Conservation (phyloP, 2,113 vertebrate genomes). For the Irena cyanogastra region DNA sequence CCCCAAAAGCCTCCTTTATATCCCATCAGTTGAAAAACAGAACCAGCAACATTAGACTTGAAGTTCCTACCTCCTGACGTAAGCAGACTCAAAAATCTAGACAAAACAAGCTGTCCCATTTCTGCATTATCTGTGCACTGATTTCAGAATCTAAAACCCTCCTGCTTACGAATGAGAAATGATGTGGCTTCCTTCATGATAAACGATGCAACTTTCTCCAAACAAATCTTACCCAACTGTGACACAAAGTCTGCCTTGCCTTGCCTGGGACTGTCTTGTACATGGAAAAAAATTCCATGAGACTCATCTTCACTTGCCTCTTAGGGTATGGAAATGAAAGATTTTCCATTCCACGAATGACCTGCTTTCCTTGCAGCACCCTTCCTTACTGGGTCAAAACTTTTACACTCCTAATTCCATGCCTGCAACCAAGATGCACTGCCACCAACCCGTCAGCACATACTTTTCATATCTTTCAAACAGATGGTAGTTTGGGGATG, state of each 20-base stretch:
- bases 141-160: not conserved
- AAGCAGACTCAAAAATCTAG: not conserved
- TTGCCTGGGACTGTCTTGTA: not conserved
- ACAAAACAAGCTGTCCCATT: constrained; percentile 33
- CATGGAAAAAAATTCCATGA: not conserved
- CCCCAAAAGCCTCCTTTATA: not conserved
- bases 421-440: not conserved
- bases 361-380: not conserved
- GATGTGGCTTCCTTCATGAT: not conserved
- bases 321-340: not conserved
- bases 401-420: not conserved
- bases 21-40: not conserved
- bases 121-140: not conserved
- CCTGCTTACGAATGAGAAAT: not conserved
- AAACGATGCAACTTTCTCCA: not conserved
- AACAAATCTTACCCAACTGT: not conserved
- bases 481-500: not conserved
- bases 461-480: not conserved
- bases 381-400: not conserved
- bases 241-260: not conserved
- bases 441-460: not conserved
- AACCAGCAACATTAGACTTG: not conserved
- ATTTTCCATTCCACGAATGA: not conserved
- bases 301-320: not conserved
- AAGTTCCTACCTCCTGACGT: constrained; percentile 5